A percentile compares a stretch with the other conserved stretches of the same genome.
Conservation (phyloP, 2,113 vertebrate species). For the Scolopax mira region DNA sequence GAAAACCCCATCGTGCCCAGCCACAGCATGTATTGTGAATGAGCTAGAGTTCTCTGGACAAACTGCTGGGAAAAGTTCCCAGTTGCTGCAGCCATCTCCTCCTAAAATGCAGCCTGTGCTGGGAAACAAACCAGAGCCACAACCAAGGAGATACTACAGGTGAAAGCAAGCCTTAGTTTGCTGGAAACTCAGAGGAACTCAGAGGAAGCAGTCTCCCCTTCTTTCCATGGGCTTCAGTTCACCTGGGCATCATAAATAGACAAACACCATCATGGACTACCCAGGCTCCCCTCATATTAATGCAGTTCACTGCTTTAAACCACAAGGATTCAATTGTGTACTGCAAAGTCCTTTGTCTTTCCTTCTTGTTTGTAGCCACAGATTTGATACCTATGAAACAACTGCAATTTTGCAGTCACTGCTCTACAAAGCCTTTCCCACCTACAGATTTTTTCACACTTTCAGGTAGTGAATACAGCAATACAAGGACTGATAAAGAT, state of each 20-base stretch:
- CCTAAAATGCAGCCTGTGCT: neutral
- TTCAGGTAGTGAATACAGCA: neutral
- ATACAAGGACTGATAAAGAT: neutral
- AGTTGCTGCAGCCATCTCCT: neutral
- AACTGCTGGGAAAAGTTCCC: neutral
- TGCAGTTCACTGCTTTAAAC: neutral
- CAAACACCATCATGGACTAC: neutral
- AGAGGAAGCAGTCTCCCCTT: neutral
- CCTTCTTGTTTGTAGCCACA: neutral
- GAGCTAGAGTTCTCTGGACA: neutral
- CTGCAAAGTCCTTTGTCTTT: neutral
- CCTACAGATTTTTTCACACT: neutral
- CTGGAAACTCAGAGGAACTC: neutral
- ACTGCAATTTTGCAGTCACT: neutral
- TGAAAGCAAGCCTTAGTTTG: neutral
- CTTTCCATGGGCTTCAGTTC: neutral
- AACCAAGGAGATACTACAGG: neutral
- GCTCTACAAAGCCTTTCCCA: neutral
- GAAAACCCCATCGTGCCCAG: neutral
- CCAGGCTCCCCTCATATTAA: neutral
- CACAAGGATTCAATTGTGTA: neutral
- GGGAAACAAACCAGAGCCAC: neutral
- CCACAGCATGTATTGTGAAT: neutral
- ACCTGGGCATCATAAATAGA: neutral
- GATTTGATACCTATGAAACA: neutral